Conservation (phyloP, 2,113 vertebrate genomes). For the Saccopteryx leptura region DNA sequence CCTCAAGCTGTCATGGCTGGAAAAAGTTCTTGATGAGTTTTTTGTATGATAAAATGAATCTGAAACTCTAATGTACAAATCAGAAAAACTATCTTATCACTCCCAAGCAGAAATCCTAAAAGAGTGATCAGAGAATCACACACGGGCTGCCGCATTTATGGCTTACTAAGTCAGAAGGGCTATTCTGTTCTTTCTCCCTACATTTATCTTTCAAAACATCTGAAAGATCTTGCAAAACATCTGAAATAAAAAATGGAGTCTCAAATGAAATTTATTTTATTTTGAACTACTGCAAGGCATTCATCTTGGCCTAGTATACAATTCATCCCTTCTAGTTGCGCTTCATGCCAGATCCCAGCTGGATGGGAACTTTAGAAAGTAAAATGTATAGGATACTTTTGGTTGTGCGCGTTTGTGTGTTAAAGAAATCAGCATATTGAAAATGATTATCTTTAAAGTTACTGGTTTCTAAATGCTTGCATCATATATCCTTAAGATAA, state of each 20-base stretch:
- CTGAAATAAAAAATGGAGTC: constrained; percentile 43
- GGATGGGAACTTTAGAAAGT: constrained; percentile 26
- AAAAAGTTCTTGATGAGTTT: not conserved
- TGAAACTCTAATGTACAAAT: not conserved
- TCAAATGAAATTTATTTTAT: constrained; percentile 56
- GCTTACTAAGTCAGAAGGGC: constrained; percentile 12
- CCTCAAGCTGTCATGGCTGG: not conserved
- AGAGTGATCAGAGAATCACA: not conserved
- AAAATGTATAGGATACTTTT: constrained; percentile 14
- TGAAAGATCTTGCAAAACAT: constrained; percentile 34
- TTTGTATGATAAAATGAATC: constrained; percentile 38
- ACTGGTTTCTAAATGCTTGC: constrained; percentile 47
- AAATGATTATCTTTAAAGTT: constrained; percentile 53
- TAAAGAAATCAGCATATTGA: constrained; percentile 51
- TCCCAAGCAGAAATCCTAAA: not conserved
- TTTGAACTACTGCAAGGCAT: constrained; percentile 25
- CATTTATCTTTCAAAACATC: constrained; percentile 15
- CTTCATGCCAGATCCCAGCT: constrained; percentile 49
- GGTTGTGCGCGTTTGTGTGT: not conserved
- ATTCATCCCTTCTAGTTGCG: not conserved
- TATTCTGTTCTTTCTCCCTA: constrained; percentile 22
- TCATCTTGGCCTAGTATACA: constrained; percentile 37
- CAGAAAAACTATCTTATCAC: not conserved
- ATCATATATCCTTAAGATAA: constrained; percentile 6
- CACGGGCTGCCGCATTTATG: not conserved